Evolutionary conservation across 2,888 invertebrate genomes (phyloP).

Genomic region (Girardia tigrina): DNA sequence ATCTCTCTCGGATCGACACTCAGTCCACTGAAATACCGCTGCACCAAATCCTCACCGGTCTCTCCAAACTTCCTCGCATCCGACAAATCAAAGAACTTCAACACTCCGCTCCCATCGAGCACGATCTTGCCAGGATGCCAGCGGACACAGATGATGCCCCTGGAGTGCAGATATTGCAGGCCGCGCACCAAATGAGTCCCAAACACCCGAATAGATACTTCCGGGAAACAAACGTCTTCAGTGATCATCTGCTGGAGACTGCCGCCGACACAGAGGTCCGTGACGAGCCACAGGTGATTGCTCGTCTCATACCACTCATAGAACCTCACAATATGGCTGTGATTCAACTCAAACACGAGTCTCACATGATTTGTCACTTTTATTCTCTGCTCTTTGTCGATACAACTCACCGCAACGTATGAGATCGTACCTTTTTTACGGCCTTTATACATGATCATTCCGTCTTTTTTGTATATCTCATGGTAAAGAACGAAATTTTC

Average conservation of each 20-base stretch:
- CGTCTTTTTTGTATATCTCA: slow-evolving; percentile 46
- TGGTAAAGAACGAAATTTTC: slow-evolving; percentile 52
- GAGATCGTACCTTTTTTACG: slow-evolving; percentile 49
- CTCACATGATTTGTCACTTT: slow-evolving; percentile 51
- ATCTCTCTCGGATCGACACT: not conserved
- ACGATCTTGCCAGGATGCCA: slow-evolving; percentile 49
- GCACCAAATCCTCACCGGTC: slow-evolving; percentile 46
- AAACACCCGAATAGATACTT: slow-evolving; percentile 45
- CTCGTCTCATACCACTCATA: slow-evolving; percentile 52
- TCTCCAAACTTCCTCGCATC: slow-evolving; percentile 49
- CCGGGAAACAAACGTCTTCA: slow-evolving; percentile 48
- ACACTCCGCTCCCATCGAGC: slow-evolving; percentile 46
- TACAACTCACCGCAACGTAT: slow-evolving; percentile 51
- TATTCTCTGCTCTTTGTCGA: slow-evolving; percentile 48
- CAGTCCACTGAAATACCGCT: slow-evolving; percentile 41
- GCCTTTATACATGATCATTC: slow-evolving; percentile 50
- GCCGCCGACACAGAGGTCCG: slow-evolving; percentile 50
- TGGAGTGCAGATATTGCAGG: slow-evolving; percentile 49
- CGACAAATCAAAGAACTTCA: slow-evolving; percentile 50
- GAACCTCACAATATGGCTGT: slow-evolving; percentile 48
- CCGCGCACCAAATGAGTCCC: slow-evolving; percentile 47
- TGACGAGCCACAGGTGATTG: slow-evolving; percentile 51
- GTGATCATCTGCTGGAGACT: slow-evolving; percentile 45
- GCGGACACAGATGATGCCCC: slow-evolving; percentile 49
- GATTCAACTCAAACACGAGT: slow-evolving; percentile 49